Evolutionary conservation across 2,113 vertebrate species (phyloP).

Genomic region (Corythornis madagascariensis): DNA sequence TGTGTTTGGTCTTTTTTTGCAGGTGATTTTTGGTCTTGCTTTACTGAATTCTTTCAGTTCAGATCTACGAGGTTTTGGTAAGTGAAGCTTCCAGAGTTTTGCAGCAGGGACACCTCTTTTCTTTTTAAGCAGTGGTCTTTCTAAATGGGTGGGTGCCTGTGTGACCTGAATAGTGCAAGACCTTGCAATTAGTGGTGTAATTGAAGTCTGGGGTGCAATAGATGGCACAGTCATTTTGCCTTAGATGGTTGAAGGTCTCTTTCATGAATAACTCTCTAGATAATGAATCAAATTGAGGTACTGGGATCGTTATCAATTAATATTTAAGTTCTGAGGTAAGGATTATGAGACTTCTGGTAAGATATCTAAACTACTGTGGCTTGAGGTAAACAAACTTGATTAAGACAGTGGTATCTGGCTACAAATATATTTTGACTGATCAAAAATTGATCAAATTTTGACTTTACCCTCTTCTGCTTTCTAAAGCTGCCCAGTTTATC

Average conservation of each 20-base stretch:
- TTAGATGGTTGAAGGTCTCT: not conserved
- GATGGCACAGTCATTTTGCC: not conserved
- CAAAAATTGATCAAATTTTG: too few species aligned
- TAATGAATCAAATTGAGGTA: not conserved
- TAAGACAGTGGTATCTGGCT: not conserved
- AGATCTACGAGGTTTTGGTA: constrained; percentile 97
- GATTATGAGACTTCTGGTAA: not conserved
- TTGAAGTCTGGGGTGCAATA: not conserved
- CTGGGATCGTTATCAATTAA: not conserved
- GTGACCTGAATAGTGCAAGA: not conserved
- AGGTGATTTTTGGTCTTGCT: constrained; percentile 99
- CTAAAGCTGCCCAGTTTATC: constrained; percentile 91
- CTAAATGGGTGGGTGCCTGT: not conserved
- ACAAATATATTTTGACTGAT: not conserved
- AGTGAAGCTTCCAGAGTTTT: constrained; percentile 45
- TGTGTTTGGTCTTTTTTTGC: constrained; percentile 7
- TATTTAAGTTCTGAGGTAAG: not conserved
- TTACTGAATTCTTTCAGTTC: constrained; percentile 94
- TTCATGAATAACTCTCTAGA: not conserved
- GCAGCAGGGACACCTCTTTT: not conserved
- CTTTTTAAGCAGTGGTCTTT: not conserved
- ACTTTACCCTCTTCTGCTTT: constrained; percentile 15
- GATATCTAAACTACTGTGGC: not conserved
- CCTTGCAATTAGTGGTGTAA: not conserved
- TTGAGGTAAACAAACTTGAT: not conserved